These are phyloP conservation scores for Ooceraea biroi DNA, from an alignment of 1,140 invertebrate species.

Conservation along the genomic window DNA sequence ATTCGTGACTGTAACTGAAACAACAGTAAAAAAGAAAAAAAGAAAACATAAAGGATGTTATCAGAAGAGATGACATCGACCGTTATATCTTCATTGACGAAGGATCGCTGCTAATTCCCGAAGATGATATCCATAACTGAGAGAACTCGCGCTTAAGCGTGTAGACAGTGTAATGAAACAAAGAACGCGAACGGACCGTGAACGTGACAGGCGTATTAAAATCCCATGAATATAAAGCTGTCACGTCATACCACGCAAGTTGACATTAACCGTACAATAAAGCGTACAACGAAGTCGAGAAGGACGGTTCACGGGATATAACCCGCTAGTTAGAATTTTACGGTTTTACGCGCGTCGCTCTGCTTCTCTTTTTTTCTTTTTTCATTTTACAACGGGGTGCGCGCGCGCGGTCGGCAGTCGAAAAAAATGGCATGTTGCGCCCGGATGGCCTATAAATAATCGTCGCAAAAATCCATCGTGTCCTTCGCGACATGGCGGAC, in stretches of 20 bases:
- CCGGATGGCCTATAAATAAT: constrained; percentile 45
- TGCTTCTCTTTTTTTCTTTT: neutral
- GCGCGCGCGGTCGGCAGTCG: neutral
- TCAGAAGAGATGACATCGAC: too few relatives aligned
- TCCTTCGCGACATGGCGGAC: neutral
- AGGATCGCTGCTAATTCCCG: neutral
- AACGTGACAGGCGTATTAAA: constrained; percentile 41
- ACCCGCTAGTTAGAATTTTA: constrained; percentile 42
- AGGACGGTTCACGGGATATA: constrained; percentile 18
- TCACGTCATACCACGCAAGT: constrained; percentile 32
- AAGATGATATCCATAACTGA: constrained; percentile 7
- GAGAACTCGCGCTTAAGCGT: neutral
- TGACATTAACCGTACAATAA: constrained; percentile 53
- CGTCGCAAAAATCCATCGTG: constrained; percentile 32
- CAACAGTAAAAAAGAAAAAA: neutral
- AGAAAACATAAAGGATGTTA: neutral
- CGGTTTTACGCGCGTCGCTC: constrained; percentile 31
- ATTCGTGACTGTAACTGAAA: neutral
- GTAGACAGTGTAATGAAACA: constrained; percentile 26
- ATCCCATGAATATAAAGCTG: constrained; percentile 48
- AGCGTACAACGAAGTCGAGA: constrained; percentile 21
- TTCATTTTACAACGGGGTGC: constrained; percentile 13
- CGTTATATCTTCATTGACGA: neutral
- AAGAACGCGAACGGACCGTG: neutral
- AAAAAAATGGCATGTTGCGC: constrained; percentile 29